Percentiles rank a stretch among this genome's conserved stretches.
Evolutionary conservation across 2,797 vertebrate species (phyloP).

Genomic region (Pipistrellus pygmaeus): DNA sequence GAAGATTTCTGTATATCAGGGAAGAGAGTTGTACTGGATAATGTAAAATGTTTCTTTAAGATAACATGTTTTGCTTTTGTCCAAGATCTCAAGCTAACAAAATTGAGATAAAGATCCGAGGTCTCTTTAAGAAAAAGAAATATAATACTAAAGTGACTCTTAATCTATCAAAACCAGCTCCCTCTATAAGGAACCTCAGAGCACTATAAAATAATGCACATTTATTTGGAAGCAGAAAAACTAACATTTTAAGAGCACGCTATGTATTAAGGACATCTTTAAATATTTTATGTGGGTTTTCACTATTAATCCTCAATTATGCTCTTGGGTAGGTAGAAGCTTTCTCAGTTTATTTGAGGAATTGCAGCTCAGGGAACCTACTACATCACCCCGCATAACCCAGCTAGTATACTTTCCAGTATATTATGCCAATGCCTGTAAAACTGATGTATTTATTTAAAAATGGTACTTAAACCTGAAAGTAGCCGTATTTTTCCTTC

Average conservation of each 20-base stretch:
- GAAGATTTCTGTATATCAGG: slow-evolving; percentile 9
- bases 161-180: slow-evolving; percentile 1
- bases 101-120: slow-evolving; percentile 13
- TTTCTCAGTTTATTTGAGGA: slow-evolving; percentile 28
- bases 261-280: slow-evolving; percentile 6
- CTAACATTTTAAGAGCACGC: background rate
- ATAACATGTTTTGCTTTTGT: background rate
- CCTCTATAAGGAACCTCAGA: background rate
- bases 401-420: background rate
- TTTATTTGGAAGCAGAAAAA: slow-evolving; percentile 14
- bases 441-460: slow-evolving; percentile 10
- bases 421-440: background rate
- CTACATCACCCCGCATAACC: background rate
- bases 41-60: background rate
- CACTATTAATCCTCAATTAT: background rate
- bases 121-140: background rate
- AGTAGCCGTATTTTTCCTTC: background rate
- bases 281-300: slow-evolving; percentile 9
- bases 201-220: background rate
- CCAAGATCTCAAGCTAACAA: background rate
- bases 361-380: background rate
- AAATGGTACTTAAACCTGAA: background rate
- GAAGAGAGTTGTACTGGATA: background rate
- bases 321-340: background rate
- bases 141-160: background rate